Evolutionary conservation across 2,113 vertebrate species (phyloP), one percentile per base, ranked within the genome.

Genomic region (Gopherus evgoodei): DNA sequence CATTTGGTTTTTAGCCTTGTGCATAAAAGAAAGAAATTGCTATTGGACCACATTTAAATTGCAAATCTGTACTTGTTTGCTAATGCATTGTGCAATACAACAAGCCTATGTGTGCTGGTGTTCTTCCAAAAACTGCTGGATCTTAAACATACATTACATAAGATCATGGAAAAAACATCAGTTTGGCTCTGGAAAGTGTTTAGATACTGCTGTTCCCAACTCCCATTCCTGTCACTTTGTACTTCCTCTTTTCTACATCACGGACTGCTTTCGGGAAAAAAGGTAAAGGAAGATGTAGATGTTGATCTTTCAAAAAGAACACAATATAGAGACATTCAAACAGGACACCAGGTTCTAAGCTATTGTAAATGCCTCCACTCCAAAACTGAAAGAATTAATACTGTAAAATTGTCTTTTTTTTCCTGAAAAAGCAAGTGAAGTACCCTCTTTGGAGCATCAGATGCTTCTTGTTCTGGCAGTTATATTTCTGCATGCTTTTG

Each of bases 181-280:
- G 91, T 92, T 92, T 96, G 96, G 94, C 96, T 95, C 88, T 38
- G 87, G 95, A 95, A 96, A 31, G 42, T 95, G 95, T 95, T 97
- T 93, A 83, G 69, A 95, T 44, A 62, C 80, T 35, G 47, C 49
- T 22, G 54, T 62, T 35, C 56, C 75, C 90, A 65, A 82, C 80
- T 82, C 84, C 31, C 69, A 89, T 83, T n/a, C 79, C 10, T 69
- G 29, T 88, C 82, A 89, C 35, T 88, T 75, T 31, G 11, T 79
- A 90, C 52, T 97, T 97, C 96, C 96, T 91, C 47, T 93, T 94
- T 75, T 53, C 47, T 69, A 44, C 83, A 84, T 9, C 1, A 0
- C 5, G 3, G 5, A 89, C 35, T 80, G 53, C 17, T 87, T 95
- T 87, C 53, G 57, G 57, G 86, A 91, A 11, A 81, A 50, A 87